phyloP scores from a whole-genome alignment of 2,888 invertebrate species.

The Antheraea assamensis region DNA sequence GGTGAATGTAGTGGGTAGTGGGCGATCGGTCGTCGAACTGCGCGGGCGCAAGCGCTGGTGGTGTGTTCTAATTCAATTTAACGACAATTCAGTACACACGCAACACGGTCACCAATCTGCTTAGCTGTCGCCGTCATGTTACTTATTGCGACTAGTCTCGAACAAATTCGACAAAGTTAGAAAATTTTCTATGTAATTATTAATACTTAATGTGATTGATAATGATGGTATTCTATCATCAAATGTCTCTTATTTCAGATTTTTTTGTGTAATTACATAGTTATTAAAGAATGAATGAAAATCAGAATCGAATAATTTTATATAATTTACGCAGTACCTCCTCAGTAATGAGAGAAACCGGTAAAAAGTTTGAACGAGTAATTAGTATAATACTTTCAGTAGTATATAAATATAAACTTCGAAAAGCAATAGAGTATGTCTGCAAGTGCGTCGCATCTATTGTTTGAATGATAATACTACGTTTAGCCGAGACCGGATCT shows the following conservation, averaged over 20 bases:
- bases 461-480: constrained; percentile 38
- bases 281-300: background rate
- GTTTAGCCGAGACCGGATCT: constrained; percentile 60
- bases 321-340: background rate
- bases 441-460: constrained; percentile 26
- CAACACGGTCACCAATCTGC: constrained; percentile 58
- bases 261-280: background rate
- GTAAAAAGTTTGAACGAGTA: background rate
- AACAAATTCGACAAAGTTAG: constrained; percentile 45
- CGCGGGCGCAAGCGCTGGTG: constrained; percentile 74
- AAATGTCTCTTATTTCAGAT: background rate
- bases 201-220: constrained; percentile 30
- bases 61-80: constrained; percentile 78
- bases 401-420: background rate
- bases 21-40: constrained; percentile 81
- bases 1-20: constrained; percentile 57
- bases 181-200: constrained; percentile 31
- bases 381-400: background rate
- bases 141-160: constrained; percentile 47
- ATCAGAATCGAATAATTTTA: background rate
- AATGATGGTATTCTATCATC: background rate
- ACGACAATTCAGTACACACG: constrained; percentile 71
- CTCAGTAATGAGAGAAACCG: background rate
- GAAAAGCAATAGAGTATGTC: constrained; percentile 5
- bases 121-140: constrained; percentile 50